Evolutionary conservation across 2,888 invertebrate species (phyloP).

Genomic region (Spatulosminthurus flaviceps): DNA sequence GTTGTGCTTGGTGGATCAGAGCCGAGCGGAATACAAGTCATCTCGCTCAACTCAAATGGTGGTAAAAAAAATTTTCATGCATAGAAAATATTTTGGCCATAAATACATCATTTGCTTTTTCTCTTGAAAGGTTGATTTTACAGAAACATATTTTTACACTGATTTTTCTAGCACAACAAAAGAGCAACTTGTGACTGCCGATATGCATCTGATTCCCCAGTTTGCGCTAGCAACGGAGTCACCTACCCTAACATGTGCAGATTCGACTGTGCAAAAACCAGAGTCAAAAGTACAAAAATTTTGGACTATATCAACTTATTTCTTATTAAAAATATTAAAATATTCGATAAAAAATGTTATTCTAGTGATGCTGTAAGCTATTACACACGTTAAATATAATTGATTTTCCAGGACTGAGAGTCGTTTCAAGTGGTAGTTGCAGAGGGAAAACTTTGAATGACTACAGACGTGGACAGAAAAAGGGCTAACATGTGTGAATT

Average conservation of each 20-base stretch:
- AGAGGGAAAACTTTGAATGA: slow-evolving; percentile 30
- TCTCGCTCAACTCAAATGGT: not conserved
- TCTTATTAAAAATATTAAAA: too few species aligned
- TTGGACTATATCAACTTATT: not conserved
- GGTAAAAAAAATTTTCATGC: not conserved
- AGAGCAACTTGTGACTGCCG: slow-evolving; percentile 31
- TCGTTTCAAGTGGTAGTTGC: slow-evolving; percentile 36
- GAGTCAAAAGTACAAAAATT: slow-evolving; percentile 22
- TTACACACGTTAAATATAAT: too few species aligned
- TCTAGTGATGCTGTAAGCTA: too few species aligned
- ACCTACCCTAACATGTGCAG: slow-evolving; percentile 39
- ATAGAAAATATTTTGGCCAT: too few species aligned
- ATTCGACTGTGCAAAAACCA: slow-evolving; percentile 42
- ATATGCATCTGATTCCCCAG: slow-evolving; percentile 25
- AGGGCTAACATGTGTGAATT: not conserved
- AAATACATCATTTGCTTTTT: too few species aligned
- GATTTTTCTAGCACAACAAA: not conserved
- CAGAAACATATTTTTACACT: not conserved
- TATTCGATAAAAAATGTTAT: too few species aligned
- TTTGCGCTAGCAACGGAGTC: slow-evolving; percentile 43
- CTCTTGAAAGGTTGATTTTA: too few species aligned
- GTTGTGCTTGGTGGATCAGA: not conserved
- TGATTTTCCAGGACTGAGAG: slow-evolving; percentile 34
- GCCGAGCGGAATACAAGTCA: slow-evolving; percentile 1
- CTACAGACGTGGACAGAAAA: slow-evolving; percentile 22